Conservation (phyloP, 2,113 vertebrate genomes). For the Neogale vison region DNA sequence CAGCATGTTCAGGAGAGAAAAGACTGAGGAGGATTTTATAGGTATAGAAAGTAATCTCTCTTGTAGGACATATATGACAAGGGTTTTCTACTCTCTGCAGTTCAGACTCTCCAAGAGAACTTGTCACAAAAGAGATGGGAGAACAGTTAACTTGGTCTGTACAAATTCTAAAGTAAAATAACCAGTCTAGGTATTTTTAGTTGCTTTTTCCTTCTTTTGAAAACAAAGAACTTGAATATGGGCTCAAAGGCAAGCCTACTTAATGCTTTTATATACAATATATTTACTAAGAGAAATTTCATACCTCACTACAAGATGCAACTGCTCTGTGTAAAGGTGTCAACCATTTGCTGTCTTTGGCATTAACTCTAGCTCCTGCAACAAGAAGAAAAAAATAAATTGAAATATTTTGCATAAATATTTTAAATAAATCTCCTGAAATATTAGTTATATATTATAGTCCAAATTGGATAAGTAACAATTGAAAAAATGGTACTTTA, state of each 20-base stretch:
- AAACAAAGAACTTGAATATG: slow-evolving; percentile 28
- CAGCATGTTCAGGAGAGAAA: not conserved
- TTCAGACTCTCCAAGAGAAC: not conserved
- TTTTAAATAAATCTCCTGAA: slow-evolving; percentile 64
- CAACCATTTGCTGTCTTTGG: slow-evolving; percentile 99
- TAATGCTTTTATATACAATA: slow-evolving; percentile 24
- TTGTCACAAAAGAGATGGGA: not conserved
- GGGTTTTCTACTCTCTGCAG: not conserved
- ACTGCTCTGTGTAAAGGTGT: slow-evolving; percentile 99
- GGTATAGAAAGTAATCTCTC: not conserved
- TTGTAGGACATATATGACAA: not conserved
- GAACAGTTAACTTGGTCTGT: not conserved
- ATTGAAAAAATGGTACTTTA: slow-evolving; percentile 30
- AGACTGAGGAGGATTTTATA: not conserved
- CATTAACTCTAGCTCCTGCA: slow-evolving; percentile 99
- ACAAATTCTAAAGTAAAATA: slow-evolving; percentile 35
- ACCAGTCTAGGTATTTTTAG: slow-evolving; percentile 23
- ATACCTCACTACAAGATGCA: slow-evolving; percentile 99
- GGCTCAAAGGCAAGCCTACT: not conserved
- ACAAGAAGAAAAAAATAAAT: slow-evolving; percentile 77
- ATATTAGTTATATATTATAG: slow-evolving; percentile 31
- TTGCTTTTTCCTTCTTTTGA: not conserved
- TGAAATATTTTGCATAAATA: slow-evolving; percentile 65
- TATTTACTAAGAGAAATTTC: slow-evolving; percentile 68
- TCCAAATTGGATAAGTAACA: slow-evolving; percentile 59